Evolutionary conservation across 1,140 invertebrate species (phyloP).

Genomic region (Cotesia typhae): DNA sequence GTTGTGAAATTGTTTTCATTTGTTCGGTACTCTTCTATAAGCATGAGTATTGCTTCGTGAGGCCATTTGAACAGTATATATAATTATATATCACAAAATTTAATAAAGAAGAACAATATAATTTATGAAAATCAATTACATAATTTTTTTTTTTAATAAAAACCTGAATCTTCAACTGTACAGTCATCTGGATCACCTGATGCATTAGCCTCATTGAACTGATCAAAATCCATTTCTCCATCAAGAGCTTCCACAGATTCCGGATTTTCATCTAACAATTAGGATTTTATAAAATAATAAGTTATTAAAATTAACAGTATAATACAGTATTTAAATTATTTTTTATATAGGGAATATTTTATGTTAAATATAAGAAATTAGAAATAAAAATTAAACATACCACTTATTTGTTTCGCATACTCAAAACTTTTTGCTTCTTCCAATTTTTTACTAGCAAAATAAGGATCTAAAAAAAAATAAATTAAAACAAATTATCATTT

Average conservation of each 20-base stretch:
- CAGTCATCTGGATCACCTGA: neutral
- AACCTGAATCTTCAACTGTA: slow-evolving; percentile 33
- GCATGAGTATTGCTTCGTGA: too few relatives aligned
- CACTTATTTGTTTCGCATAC: too few relatives aligned
- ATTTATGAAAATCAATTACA: neutral
- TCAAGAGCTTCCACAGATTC: slow-evolving; percentile 27
- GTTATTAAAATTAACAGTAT: slow-evolving; percentile 34
- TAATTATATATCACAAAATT: slow-evolving; percentile 38
- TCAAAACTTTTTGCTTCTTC: too few relatives aligned
- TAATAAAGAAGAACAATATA: slow-evolving; percentile 10
- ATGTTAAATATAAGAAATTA: too few relatives aligned
- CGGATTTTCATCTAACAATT: slow-evolving; percentile 34
- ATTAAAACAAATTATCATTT: too few relatives aligned
- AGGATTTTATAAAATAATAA: slow-evolving; percentile 1
- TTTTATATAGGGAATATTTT: neutral
- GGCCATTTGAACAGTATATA: too few relatives aligned
- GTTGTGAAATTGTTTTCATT: too few relatives aligned
- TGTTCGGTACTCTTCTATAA: too few relatives aligned
- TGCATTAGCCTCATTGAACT: neutral
- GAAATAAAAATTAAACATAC: too few relatives aligned
- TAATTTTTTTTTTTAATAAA: slow-evolving; percentile 29
- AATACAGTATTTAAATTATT: neutral
- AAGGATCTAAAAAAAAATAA: too few relatives aligned
- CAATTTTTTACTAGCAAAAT: too few relatives aligned
- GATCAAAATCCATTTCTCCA: slow-evolving; percentile 24